Evolutionary conservation across 2,797 vertebrate species (phyloP).

Genomic region (Crenuchus spilurus): DNA sequence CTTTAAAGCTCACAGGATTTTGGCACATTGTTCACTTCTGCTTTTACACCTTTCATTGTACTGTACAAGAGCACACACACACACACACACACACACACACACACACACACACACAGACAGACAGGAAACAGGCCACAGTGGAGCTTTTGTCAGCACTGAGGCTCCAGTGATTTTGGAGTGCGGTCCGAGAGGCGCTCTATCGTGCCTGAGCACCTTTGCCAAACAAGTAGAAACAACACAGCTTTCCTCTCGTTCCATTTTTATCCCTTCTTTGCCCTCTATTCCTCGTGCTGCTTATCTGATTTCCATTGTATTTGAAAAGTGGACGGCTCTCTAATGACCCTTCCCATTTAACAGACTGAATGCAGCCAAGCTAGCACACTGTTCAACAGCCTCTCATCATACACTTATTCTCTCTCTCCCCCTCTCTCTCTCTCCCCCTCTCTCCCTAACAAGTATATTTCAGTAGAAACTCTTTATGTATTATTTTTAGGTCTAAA

Average conservation of each 20-base stretch:
- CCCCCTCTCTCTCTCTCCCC: neutral
- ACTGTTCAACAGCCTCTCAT: slow-evolving; percentile 39
- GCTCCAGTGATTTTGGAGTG: slow-evolving; percentile 45
- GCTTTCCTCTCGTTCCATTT: slow-evolving; percentile 35
- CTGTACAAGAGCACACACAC: slow-evolving; percentile 11
- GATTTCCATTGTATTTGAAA: slow-evolving; percentile 46
- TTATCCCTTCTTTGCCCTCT: slow-evolving; percentile 26
- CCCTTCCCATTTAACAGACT: slow-evolving; percentile 37
- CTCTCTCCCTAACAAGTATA: neutral
- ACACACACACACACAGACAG: slow-evolving; percentile 13
- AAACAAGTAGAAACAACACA: slow-evolving; percentile 37
- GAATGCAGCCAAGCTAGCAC: slow-evolving; percentile 25
- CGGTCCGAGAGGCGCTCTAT: slow-evolving; percentile 50
- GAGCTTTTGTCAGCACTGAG: slow-evolving; percentile 45
- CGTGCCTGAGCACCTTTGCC: slow-evolving; percentile 53
- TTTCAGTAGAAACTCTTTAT: neutral
- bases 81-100: slow-evolving; percentile 35
- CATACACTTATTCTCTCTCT: slow-evolving; percentile 25
- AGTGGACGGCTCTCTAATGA: slow-evolving; percentile 43
- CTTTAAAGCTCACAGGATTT: neutral
- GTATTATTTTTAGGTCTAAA: neutral
- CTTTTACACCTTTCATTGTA: slow-evolving; percentile 13
- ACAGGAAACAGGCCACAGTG: slow-evolving; percentile 59
- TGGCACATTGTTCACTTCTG: neutral
- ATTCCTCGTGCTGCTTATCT: slow-evolving; percentile 37